Evolutionary conservation across 2,113 vertebrate genomes (phyloP), one percentile per base, ranked within the genome.

Genomic region (Sminthopsis crassicaudata): DNA sequence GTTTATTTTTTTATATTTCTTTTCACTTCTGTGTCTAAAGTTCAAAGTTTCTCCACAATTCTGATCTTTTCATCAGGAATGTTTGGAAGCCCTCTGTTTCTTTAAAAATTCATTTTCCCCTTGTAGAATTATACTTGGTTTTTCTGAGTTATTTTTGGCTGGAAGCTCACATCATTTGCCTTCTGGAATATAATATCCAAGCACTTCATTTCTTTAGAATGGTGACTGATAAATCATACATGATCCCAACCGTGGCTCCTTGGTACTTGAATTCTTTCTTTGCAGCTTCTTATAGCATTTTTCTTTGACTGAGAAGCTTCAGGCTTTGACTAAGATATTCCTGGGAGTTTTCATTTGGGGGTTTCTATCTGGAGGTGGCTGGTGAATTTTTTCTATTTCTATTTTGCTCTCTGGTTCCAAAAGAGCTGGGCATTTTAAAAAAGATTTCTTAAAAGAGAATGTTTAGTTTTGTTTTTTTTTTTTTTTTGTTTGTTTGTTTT

Each of bases 231-330:
- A 67, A 67, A 67, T 67, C 57, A 67, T 67, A 36, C 30, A 36
- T 67, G 57, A 67, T 67, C 26, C 26, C 30, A 27, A 60, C 9
- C 12, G 27, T 27, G 57, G 57, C 57, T 67, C 30, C 27, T 84
- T 84, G 67, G 67, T 84, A 84, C 19, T 84, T 84, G 67, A 84
- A 84, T 84, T 84, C 67, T 84, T 84, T 84, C n/a, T 84, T 84
- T 84, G 23, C 42, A 36, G 67, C 67, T 84, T 19, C n/a, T 42
- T 84, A 84, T 23, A 23, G 67, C 67, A 84, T 84, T 84, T 84
- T 84, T 42, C 16, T 84, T 84, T 84, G 16, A 84, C 36, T 42
- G 5, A 42, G n/a, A 84, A 84, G 19, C 67, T 84, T 42, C n/a
- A 42, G 67, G 36, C n/a, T 84, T 84, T 42, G 67, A 7, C n/a